Evolutionary conservation across 2,888 invertebrate species (phyloP).

Genomic region (Melanostoma mellinum): DNA sequence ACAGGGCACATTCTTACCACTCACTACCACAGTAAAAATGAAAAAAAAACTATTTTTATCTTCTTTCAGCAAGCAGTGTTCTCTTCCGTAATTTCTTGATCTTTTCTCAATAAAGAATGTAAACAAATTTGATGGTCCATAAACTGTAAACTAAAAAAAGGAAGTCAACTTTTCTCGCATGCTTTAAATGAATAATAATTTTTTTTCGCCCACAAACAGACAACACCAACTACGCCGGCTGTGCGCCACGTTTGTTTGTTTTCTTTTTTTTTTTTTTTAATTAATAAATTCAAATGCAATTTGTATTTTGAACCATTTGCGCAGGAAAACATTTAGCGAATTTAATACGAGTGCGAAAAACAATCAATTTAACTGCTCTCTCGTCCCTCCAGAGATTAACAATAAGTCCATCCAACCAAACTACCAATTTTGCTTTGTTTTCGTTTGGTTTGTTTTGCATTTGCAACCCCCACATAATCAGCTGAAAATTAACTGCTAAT

Average conservation of each 20-base stretch:
- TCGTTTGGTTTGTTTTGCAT: background rate
- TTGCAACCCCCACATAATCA: conserved; percentile 2
- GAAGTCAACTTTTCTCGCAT: conserved; percentile 1
- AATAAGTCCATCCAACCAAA: too few species aligned
- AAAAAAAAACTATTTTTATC: conserved; percentile 15
- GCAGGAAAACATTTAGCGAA: too few species aligned
- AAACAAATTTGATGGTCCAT: conserved; percentile 31
- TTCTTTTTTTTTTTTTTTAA: conserved; percentile 1
- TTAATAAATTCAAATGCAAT: conserved; percentile 2
- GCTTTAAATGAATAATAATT: conserved; percentile 9
- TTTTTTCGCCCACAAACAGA: background rate
- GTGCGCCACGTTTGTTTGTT: too few species aligned
- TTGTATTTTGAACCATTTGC: background rate
- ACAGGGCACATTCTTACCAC: too few species aligned
- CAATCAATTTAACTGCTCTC: background rate
- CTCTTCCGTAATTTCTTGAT: conserved; percentile 5
- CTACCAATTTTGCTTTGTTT: too few species aligned
- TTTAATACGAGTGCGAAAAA: background rate
- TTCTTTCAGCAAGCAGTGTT: conserved; percentile 8
- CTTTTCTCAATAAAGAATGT: conserved; percentile 9
- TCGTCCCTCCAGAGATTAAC: background rate
- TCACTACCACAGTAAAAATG: too few species aligned
- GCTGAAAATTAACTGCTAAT: conserved; percentile 22
- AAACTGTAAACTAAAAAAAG: conserved; percentile 11
- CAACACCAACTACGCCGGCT: background rate